Conservation (phyloP, 1,140 invertebrate genomes). For the Plutomurus gul region DNA sequence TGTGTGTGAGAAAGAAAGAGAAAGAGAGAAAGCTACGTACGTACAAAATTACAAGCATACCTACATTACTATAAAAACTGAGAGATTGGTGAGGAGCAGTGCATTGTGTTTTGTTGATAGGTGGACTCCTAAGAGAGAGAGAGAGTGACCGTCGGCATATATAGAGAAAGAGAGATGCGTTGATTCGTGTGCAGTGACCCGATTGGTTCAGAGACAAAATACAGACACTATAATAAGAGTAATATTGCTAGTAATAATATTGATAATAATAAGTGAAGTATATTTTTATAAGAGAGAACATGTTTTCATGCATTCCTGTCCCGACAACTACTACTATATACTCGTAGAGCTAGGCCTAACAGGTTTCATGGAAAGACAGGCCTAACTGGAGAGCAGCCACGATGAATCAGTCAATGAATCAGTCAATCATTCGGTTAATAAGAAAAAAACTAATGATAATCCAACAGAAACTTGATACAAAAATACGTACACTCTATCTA, state of each 20-base stretch:
- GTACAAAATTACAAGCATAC: background rate
- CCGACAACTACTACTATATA: conserved; percentile 29
- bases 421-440: background rate
- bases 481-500: conserved; percentile 8
- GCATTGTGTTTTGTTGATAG: background rate
- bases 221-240: conserved; percentile 18
- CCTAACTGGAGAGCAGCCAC: conserved; percentile 16
- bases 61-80: background rate
- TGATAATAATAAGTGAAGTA: background rate
- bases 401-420: conserved; percentile 3
- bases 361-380: conserved; percentile 26
- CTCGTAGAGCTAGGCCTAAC: conserved; percentile 18
- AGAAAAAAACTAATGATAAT: conserved; percentile 17
- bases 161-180: background rate
- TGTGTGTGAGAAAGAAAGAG: background rate
- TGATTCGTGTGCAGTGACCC: conserved; percentile 14
- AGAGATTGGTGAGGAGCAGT: conserved; percentile 8
- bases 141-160: background rate
- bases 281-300: conserved; percentile 25
- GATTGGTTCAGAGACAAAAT: conserved; percentile 20
- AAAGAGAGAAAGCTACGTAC: background rate
- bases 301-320: conserved; percentile 26
- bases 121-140: no score
- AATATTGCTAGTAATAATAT: background rate
- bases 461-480: conserved; percentile 20